Evolutionary conservation across 64 coral and sea anemone genomes (phyloP).

Genomic region (Catalaphyllia jardinei): DNA sequence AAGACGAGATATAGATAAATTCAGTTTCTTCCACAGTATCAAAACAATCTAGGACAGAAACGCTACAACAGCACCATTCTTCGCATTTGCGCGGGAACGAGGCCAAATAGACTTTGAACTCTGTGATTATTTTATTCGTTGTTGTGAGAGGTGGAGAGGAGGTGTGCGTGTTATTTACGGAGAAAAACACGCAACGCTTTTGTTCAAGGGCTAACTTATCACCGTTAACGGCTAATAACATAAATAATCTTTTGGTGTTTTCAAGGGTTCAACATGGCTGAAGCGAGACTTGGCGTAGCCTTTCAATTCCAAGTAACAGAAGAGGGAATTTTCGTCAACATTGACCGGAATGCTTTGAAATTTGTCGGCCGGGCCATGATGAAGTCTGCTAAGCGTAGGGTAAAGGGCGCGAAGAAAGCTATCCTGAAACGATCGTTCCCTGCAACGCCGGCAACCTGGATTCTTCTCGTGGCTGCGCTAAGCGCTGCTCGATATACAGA

Average conservation of each 20-base stretch:
- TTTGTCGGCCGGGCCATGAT: constrained; percentile 74
- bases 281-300: constrained; percentile 97
- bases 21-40: no score
- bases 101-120: constrained; percentile 26
- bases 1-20: no score
- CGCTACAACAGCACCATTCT: no score
- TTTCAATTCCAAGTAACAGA: constrained; percentile 97
- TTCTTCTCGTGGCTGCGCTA: constrained; percentile 86
- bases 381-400: constrained; percentile 66
- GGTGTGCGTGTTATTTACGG: constrained; percentile 20
- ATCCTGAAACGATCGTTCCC: constrained; percentile 91
- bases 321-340: constrained; percentile 85
- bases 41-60: no score
- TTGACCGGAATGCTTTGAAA: constrained; percentile 82
- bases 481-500: constrained; percentile 89
- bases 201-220: background rate
- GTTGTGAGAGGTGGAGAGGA: background rate
- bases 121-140: background rate
- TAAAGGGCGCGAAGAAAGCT: constrained; percentile 67
- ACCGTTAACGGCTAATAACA: background rate
- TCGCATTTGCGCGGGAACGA: background rate
- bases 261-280: constrained; percentile 66
- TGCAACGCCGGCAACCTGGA: constrained; percentile 91
- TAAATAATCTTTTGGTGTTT: constrained; percentile 3
- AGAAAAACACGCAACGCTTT: background rate